Evolutionary conservation across 2,113 vertebrate genomes (phyloP), one percentile per base, ranked within the genome.

Genomic region (Alouatta palliata): DNA sequence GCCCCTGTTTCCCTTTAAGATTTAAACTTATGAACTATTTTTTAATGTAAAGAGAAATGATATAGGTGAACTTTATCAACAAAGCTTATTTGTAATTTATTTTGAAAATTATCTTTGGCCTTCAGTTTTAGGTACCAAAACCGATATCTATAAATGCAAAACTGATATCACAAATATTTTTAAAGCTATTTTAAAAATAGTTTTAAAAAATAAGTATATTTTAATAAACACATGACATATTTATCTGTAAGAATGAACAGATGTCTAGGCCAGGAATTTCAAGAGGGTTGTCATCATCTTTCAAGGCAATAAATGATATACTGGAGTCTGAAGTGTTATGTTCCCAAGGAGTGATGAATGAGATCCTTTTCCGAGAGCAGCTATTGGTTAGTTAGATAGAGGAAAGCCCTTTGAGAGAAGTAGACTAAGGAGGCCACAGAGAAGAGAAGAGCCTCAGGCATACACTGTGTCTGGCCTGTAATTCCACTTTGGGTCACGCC

Each of bases 241-340:
- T 90, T 86, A 27, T 84, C 64, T n/a, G 8, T 58, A 61, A 56
- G 32, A 90, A 32, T 54, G 66, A 81, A 19, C 37, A 45, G 66
- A 27, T 95, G 77, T 94, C 80, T 96, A 84, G 92, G 90, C 68
- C 90, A 98, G 47, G 45, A 77, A 76, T 94, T 88, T 96, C 52
- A 82, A 52, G 92, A 94, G 40, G 71, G 88, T 92, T 82, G 35
- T 68, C 45, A 90, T 87, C 80, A 30, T 93, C 66, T 88, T 96
- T 87, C 91, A 95, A 79, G 95, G 94, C 71, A 66, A 37, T 92
- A 91, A 92, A 66, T 82, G 88, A 91, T 73, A 79, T 32, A 8
- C 77, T 37, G 40, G 91, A 76, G 52, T 77, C 40, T 61, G 52
- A 85, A 96, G 66, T 90, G 84, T 87, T 96, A 9, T 43, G 66